A percentile compares a stretch with the other conserved stretches of the same genome.
Conservation (phyloP, 2,113 vertebrate genomes). For the Chaetops frenatus region DNA sequence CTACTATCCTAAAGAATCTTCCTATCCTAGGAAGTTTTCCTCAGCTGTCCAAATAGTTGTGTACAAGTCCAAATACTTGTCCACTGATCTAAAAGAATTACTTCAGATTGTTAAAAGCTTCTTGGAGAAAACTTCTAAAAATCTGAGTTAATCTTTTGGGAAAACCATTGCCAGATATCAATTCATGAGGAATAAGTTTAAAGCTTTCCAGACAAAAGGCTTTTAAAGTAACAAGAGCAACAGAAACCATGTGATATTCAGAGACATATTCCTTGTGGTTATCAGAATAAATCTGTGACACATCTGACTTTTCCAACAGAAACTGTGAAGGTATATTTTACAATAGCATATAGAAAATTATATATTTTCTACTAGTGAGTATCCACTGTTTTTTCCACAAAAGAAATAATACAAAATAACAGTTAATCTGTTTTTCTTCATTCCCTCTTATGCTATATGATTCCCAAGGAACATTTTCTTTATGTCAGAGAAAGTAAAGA, state of each 20-base stretch:
- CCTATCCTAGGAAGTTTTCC: neutral
- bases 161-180: neutral
- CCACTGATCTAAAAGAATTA: neutral
- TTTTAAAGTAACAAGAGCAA: neutral
- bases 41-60: neutral
- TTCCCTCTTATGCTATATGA: neutral
- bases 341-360: neutral
- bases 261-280: neutral
- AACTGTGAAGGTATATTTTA: neutral
- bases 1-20: neutral
- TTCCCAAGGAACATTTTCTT: neutral
- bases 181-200: neutral
- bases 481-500: neutral
- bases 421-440: neutral
- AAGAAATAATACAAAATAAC: neutral
- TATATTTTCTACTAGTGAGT: neutral
- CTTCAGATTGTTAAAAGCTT: neutral
- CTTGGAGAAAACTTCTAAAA: neutral
- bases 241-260: neutral
- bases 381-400: neutral
- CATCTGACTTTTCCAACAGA: neutral
- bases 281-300: neutral
- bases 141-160: neutral
- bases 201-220: neutral
- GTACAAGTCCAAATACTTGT: neutral